Percentiles rank a stretch among this genome's conserved stretches.
Evolutionary conservation across 2,113 vertebrate species (phyloP).

Genomic region (Gymnobelideus leadbeateri): DNA sequence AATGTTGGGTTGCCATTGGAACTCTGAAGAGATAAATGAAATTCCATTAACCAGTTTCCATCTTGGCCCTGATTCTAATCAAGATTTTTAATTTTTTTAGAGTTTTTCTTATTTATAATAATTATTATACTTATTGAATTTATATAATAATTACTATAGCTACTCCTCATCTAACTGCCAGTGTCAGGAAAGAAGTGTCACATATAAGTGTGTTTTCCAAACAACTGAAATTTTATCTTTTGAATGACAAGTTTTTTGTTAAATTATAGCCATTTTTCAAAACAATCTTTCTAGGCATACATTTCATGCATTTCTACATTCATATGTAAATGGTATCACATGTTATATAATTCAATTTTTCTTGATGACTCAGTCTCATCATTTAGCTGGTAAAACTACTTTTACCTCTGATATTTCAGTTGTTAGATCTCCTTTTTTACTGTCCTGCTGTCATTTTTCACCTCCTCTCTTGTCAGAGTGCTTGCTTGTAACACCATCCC

Average conservation of each 20-base stretch:
- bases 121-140: neutral
- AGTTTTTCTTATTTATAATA: neutral
- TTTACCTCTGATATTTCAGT: neutral
- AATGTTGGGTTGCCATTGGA: neutral
- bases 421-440: neutral
- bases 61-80: neutral
- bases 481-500: neutral
- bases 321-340: neutral
- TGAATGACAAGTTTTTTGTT: neutral
- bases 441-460: neutral
- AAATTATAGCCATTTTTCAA: neutral
- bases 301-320: neutral
- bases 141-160: neutral
- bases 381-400: neutral
- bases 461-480: neutral
- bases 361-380: neutral
- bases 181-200: neutral
- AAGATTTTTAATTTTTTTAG: neutral
- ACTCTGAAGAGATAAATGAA: neutral
- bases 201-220: neutral
- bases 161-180: neutral
- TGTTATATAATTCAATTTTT: neutral
- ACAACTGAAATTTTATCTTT: neutral
- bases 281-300: neutral
- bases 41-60: neutral